phyloP scores from a whole-genome alignment of 2,888 invertebrate genomes.

The Caenorhabditis angaria region DNA sequence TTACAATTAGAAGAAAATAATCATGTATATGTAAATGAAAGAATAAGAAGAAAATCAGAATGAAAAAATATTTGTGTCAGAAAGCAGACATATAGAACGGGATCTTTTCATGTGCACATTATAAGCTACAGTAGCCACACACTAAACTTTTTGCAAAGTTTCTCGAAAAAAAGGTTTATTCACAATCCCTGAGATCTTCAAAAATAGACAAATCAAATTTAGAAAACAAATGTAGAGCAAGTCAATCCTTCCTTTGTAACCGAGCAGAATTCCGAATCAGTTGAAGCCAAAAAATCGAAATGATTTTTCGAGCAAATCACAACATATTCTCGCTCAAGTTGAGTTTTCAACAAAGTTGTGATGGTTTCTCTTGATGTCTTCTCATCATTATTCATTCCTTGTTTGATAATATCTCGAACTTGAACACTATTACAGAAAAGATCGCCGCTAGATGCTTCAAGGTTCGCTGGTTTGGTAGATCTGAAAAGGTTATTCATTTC shows the following conservation, averaged over 20 bases:
- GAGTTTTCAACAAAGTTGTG: conserved; percentile 26
- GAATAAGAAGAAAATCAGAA: no score
- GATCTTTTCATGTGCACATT: no score
- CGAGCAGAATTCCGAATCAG: conserved; percentile 41
- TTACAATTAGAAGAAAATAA: no score
- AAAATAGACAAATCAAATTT: conserved; percentile 5
- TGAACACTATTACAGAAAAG: conserved; percentile 35
- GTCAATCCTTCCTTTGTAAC: conserved; percentile 35
- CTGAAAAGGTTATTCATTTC: conserved; percentile 1
- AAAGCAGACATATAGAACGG: no score
- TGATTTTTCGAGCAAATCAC: conserved; percentile 38
- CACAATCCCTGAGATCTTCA: neutral
- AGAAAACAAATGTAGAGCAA: conserved; percentile 46
- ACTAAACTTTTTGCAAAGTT: no score
- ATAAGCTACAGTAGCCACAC: no score
- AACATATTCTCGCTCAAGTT: conserved; percentile 29
- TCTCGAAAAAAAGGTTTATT: neutral
- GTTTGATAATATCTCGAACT: conserved; percentile 40
- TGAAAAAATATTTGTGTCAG: no score
- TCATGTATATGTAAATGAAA: no score
- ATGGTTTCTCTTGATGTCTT: conserved; percentile 36
- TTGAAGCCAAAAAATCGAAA: conserved; percentile 38
- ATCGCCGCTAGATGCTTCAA: conserved; percentile 37
- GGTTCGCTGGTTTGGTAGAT: conserved; percentile 27
- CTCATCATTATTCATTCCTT: conserved; percentile 41